These are phyloP conservation scores for Catharus fuscescens DNA, from an alignment of 2,113 vertebrate genomes.

Conservation along the genomic window DNA sequence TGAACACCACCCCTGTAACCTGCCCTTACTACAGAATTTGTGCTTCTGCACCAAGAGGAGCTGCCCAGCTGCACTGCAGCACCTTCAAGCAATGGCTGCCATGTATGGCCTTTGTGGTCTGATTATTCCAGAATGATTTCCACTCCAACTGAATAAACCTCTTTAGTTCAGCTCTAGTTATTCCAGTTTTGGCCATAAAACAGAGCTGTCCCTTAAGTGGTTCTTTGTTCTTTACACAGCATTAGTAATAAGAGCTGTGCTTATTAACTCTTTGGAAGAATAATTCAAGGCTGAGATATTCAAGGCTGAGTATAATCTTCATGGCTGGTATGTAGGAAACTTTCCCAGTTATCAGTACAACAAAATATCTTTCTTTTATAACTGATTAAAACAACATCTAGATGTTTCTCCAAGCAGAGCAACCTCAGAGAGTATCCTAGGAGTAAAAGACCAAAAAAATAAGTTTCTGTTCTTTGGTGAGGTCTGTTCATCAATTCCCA, in stretches of 20 bases:
- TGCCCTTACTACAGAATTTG: not conserved
- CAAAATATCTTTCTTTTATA: not conserved
- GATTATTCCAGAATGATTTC: not conserved
- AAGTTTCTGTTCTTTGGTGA: not conserved
- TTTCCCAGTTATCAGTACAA: not conserved
- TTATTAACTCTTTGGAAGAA: not conserved
- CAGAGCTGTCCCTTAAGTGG: not conserved
- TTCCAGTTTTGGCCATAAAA: not conserved
- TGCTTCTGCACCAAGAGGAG: not conserved
- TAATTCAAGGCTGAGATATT: not conserved
- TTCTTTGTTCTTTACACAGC: not conserved
- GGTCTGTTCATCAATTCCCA: not conserved
- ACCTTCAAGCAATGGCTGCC: not conserved
- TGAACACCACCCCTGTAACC: not conserved
- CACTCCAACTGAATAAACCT: not conserved
- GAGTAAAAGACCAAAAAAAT: not conserved
- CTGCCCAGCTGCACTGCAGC: not conserved
- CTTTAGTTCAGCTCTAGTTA: conserved; percentile 5
- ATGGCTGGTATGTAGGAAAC: not conserved
- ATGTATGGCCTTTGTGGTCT: not conserved
- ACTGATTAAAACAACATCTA: not conserved
- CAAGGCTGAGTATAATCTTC: not conserved
- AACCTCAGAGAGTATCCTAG: not conserved
- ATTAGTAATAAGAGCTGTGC: not conserved
- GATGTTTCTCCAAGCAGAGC: not conserved